Evolutionary conservation across 2,888 invertebrate genomes (phyloP).

Genomic region (Synergus japonicus): DNA sequence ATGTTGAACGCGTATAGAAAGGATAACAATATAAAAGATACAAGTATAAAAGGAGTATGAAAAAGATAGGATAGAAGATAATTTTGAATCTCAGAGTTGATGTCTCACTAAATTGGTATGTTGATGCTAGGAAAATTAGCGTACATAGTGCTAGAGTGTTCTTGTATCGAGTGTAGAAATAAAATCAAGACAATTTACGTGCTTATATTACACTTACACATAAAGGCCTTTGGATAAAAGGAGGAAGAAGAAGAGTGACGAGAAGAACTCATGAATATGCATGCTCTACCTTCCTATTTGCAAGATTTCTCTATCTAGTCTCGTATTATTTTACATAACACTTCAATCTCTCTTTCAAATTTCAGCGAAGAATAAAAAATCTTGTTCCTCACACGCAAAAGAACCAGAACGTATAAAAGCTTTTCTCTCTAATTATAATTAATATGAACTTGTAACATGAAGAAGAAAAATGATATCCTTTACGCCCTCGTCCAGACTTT

Average conservation of each 20-base stretch:
- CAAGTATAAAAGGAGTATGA: not conserved
- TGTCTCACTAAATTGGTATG: not conserved
- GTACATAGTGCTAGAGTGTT: not conserved
- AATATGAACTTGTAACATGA: not conserved
- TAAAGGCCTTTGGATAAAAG: conserved; percentile 12
- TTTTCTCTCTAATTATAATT: not conserved
- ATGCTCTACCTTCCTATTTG: not conserved
- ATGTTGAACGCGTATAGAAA: not conserved
- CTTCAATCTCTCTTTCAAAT: conserved; percentile 6
- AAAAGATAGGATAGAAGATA: not conserved
- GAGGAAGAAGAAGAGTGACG: not conserved
- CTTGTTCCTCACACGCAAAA: not conserved
- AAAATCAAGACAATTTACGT: not conserved
- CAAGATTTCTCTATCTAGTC: conserved; percentile 18
- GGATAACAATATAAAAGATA: not conserved
- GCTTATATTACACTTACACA: not conserved
- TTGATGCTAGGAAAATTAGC: not conserved
- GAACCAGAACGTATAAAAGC: not conserved
- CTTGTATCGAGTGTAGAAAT: not conserved
- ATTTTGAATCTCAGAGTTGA: not conserved
- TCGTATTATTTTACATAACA: conserved; percentile 33
- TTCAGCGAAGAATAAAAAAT: conserved; percentile 15
- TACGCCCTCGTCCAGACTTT: too few relatives aligned
- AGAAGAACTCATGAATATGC: conserved; percentile 27
- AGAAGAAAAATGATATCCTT: too few relatives aligned